Conservation (phyloP, 37 sponge, comb jelly and placozoan genomes). For the Aplysina aerophoba region DNA sequence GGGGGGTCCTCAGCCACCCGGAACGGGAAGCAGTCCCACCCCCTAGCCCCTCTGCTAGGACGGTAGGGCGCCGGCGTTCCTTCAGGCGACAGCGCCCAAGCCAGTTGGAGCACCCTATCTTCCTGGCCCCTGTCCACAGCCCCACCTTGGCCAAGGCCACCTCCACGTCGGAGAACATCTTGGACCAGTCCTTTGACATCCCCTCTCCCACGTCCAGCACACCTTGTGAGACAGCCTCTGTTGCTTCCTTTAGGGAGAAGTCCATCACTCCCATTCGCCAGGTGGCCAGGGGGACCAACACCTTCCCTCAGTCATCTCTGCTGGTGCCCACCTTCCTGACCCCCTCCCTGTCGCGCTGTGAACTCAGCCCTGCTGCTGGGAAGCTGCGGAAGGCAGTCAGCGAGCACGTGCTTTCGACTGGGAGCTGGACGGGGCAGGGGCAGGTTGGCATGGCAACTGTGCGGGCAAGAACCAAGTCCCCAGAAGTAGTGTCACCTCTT, state of each 20-base stretch:
- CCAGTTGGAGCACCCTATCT: neutral
- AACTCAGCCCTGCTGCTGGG: too few relatives aligned
- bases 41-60: neutral
- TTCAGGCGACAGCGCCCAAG: neutral
- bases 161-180: neutral
- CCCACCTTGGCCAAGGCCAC: neutral
- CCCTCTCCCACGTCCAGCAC: constrained; percentile 6
- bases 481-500: too few relatives aligned
- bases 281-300: too few relatives aligned
- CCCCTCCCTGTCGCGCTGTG: neutral
- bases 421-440: neutral
- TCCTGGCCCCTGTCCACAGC: neutral
- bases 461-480: too few relatives aligned
- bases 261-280: neutral
- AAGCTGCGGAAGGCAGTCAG: constrained; percentile 2
- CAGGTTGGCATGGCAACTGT: too few relatives aligned
- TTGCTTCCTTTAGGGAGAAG: neutral
- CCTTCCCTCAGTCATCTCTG: neutral
- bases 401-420: neutral
- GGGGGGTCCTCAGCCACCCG: neutral
- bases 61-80: neutral
- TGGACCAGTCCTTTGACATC: constrained; percentile 37
- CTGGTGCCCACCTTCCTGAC: neutral
- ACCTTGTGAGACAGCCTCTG: neutral
- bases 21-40: neutral